These are phyloP conservation scores for Pachydiplax longipennis DNA, from an alignment of 2,888 invertebrate genomes.

Conservation along the genomic window DNA sequence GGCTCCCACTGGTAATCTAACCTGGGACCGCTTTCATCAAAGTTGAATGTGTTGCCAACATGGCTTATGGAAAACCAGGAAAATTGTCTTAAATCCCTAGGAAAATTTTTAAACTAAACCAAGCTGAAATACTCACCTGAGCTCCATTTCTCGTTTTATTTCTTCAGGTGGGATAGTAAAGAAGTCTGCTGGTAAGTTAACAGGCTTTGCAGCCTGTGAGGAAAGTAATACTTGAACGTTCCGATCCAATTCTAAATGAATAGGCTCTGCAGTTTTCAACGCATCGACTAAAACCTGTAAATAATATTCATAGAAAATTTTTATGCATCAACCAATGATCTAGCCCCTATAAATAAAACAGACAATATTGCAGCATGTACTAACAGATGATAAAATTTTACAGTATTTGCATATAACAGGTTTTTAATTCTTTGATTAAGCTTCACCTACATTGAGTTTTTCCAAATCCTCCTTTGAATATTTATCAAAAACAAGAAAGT, in stretches of 20 bases:
- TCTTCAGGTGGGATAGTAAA: constrained; percentile 84
- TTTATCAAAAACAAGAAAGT: constrained; percentile 71
- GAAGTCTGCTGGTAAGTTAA: constrained; percentile 83
- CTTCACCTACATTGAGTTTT: constrained; percentile 63
- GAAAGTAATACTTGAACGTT: constrained; percentile 85
- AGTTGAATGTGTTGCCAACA: too few relatives aligned
- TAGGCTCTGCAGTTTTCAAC: constrained; percentile 78
- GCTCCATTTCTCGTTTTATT: constrained; percentile 80
- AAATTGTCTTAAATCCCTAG: neutral
- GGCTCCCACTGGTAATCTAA: too few relatives aligned
- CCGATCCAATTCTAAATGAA: constrained; percentile 84
- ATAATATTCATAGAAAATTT: neutral
- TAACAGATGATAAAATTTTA: too few relatives aligned
- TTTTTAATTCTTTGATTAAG: too few relatives aligned
- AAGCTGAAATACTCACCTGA: constrained; percentile 63
- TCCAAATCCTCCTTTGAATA: constrained; percentile 67
- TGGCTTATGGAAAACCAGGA: too few relatives aligned
- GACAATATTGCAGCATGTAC: too few relatives aligned
- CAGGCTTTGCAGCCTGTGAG: constrained; percentile 72
- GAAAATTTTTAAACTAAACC: neutral
- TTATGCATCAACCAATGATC: too few relatives aligned
- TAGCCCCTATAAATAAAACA: too few relatives aligned
- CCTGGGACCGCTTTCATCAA: too few relatives aligned
- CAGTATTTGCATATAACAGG: too few relatives aligned
- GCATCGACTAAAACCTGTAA: constrained; percentile 76